phyloP scores from a whole-genome alignment of 2,888 invertebrate species.

The Andrena chrysosceles region DNA sequence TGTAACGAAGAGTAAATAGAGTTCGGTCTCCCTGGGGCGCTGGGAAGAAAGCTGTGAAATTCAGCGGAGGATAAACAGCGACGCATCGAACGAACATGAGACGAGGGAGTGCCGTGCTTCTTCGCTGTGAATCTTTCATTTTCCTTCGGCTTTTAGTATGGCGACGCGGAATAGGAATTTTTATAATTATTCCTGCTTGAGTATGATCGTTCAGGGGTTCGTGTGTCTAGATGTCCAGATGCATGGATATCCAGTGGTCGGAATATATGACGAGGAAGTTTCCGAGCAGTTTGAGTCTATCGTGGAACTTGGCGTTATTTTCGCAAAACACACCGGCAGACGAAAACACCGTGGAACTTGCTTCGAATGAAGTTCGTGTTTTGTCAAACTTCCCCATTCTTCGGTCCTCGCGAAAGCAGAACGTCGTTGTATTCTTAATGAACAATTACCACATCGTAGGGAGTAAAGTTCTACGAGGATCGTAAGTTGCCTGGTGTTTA shows the following conservation, averaged over 20 bases:
- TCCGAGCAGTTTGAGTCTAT: background rate
- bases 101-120: background rate
- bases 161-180: too few species aligned
- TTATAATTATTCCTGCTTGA: too few species aligned
- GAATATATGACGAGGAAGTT: background rate
- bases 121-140: background rate
- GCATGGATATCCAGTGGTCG: background rate
- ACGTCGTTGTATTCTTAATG: constrained; percentile 9
- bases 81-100: constrained; percentile 39
- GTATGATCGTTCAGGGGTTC: too few species aligned
- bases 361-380: background rate
- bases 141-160: background rate
- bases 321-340: background rate
- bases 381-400: constrained; percentile 34
- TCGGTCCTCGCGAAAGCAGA: constrained; percentile 8
- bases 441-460: constrained; percentile 2
- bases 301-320: background rate
- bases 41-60: constrained; percentile 55
- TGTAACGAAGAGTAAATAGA: constrained; percentile 69
- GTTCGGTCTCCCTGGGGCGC: constrained; percentile 48
- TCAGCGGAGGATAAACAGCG: constrained; percentile 41
- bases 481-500: background rate
- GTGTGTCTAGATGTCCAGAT: too few species aligned
- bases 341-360: background rate
- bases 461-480: background rate